Evolutionary conservation across 2,113 vertebrate species (phyloP), one percentile per base, ranked within the genome.

Genomic region (Catagonus wagneri): DNA sequence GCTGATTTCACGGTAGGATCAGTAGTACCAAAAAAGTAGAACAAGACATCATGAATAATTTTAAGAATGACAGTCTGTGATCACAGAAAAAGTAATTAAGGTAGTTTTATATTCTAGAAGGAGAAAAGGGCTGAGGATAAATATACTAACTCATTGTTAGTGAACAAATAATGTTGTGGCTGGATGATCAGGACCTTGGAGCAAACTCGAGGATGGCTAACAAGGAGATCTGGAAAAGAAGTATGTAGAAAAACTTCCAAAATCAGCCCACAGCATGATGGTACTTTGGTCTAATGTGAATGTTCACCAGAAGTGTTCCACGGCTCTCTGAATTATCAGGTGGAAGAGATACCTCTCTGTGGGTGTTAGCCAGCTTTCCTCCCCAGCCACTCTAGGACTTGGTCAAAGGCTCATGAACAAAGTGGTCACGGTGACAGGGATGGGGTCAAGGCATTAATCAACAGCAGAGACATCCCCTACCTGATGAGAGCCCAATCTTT

Each of bases 101-200:
- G 50, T 66, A 79, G 23, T 72, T 94, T 89, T 56, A 83, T 95
- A 80, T 63, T 75, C 29, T 68, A 74, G 75, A 27, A 79, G 61
- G 5, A 79, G 36, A 87, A 44, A 63, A n/a, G 34, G 39, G 20
- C 84, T n/a, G 71, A 89, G 66, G 29, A 79, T 36, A 63, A 61
- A 74, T 6, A 44, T 2, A 58, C 13, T 81, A 63, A 78, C 15
- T 79, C 9, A 44, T 7, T 39, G 60, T 66, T 66, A 71, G 75
- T 23, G 22, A 63, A 23, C 32, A 90, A 84, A 36, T 52, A 79
- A 54, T 44, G 32, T 44, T 80, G 79, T 76, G 56, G 29, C 19
- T 69, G 60, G 36, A 90, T 83, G 39, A 89, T 36, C 27, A 86
- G 6, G 50, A 32, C 34, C 56, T 85, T 60, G 63, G 56, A 84